Evolutionary conservation across 2,888 invertebrate genomes (phyloP).

Genomic region (Dasypolia templi): DNA sequence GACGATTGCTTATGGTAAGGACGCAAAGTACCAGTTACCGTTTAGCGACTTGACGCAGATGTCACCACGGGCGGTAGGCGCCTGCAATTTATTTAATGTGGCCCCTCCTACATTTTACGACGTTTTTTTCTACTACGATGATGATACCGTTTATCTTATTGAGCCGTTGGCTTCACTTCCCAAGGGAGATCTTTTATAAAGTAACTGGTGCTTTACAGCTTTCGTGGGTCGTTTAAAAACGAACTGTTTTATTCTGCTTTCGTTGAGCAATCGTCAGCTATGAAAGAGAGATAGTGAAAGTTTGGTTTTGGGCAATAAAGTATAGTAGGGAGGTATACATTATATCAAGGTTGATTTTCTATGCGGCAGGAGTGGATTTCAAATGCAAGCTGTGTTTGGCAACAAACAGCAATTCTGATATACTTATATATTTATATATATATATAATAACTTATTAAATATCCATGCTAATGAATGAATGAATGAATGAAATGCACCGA

Average conservation of each 20-base stretch:
- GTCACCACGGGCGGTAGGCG: constrained; percentile 80
- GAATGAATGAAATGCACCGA: no score
- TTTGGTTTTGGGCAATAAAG: not conserved
- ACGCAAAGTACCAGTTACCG: constrained; percentile 63
- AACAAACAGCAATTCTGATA: not conserved
- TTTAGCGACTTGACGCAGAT: constrained; percentile 78
- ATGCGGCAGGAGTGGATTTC: not conserved
- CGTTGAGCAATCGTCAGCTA: constrained; percentile 2
- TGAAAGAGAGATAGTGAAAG: not conserved
- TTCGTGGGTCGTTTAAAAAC: constrained; percentile 71
- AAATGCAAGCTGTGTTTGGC: not conserved
- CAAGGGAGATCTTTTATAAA: constrained; percentile 86
- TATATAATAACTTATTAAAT: no score
- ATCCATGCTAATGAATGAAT: no score
- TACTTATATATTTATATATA: no score
- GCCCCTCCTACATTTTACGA: constrained; percentile 84
- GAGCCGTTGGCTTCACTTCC: constrained; percentile 85
- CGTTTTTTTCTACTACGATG: constrained; percentile 81
- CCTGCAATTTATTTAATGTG: constrained; percentile 88
- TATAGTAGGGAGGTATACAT: no score
- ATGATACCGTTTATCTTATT: constrained; percentile 87
- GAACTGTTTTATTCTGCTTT: constrained; percentile 66
- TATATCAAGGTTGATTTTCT: no score
- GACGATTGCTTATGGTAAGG: not conserved
- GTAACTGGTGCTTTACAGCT: constrained; percentile 83